Evolutionary conservation across 2,888 invertebrate genomes (phyloP), one percentile per base, ranked within the genome.

Genomic region (Biston betularia): DNA sequence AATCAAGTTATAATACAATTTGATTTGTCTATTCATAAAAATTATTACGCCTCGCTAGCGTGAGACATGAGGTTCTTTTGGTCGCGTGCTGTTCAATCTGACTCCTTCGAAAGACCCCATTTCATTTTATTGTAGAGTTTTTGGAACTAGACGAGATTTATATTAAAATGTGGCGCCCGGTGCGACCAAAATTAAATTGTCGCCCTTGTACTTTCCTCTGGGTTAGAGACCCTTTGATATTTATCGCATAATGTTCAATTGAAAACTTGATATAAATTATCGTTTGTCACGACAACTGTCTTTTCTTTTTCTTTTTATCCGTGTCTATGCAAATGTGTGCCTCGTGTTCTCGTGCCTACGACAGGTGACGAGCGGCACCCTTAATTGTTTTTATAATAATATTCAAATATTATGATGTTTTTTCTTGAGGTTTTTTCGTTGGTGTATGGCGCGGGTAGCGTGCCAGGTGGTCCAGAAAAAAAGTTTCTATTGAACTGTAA

Each of bases 351-450:
- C 91, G 91, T 91, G 91, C 89, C 84, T 80, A 84, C 90, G 91
- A 93, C 93, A 93, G 93, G 93, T 93, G 93, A 92, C 84, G 87
- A 77, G 89, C 89, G 93, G 90, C 89, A 87, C 88, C 88, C 91
- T 90, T 92, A 92, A 93, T 93, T 93, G 89, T 93, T 93, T 93
- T 93, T 93, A 86, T 92, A 86, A 87, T 86, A 89, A 92, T 93
- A 93, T 93, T 93, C 90, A 93, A 93, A 93, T 93, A 91, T 93
- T 91, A 85, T 92, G 92, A 91, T 84, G 87, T 87, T 92, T 92
- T 87, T 92, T 89, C 79, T 77, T 74, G 63, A 56, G 75, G 77
- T 88, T 89, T 93, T 93, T 93, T 85, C 89, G 79, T 81, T 74
- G 75, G 70, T 73, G 77, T 77, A 75, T 84, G 88, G 89, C 90